Evolutionary conservation across 2,113 vertebrate species (phyloP).

Genomic region (Naja naja): DNA sequence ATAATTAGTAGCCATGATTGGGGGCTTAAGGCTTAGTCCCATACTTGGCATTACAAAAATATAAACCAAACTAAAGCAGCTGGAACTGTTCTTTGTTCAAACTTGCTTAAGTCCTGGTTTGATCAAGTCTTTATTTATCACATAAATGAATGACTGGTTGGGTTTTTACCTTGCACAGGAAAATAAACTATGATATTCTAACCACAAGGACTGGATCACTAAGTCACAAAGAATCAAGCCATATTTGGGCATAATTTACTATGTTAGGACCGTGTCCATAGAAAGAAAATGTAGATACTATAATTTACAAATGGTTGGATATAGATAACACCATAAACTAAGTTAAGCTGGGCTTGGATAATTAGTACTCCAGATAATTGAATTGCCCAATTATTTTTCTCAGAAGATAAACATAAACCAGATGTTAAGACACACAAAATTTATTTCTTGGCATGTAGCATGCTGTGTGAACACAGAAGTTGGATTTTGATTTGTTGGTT

Average conservation of each 20-base stretch:
- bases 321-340: not conserved
- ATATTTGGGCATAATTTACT: not conserved
- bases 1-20: not conserved
- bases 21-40: not conserved
- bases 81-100: not conserved
- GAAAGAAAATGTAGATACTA: not conserved
- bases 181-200: not conserved
- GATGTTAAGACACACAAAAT: not conserved
- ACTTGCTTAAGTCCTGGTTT: not conserved
- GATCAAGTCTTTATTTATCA: not conserved
- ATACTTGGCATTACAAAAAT: not conserved
- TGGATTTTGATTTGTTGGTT: not conserved
- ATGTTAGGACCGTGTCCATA: not conserved
- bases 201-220: not conserved
- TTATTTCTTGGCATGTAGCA: not conserved
- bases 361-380: not conserved
- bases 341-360: not conserved
- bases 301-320: not conserved
- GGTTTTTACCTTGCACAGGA: not conserved
- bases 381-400: not conserved
- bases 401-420: not conserved
- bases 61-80: not conserved
- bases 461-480: not conserved
- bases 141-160: not conserved
- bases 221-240: not conserved